Conservation (phyloP, 2,888 invertebrate species). For the Salpingus planirostris region DNA sequence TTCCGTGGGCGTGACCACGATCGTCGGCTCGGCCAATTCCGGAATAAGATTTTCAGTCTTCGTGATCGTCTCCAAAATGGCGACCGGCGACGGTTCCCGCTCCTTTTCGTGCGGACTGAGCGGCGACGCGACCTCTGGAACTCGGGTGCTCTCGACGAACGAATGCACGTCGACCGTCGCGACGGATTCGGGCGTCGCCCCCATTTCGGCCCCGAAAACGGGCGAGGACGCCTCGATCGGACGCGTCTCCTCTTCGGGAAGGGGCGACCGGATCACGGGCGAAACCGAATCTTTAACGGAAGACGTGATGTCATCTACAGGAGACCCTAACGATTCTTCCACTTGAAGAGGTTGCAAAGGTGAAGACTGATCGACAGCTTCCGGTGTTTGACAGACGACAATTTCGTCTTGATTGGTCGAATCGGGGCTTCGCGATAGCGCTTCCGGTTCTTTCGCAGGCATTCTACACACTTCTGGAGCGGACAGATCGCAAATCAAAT, state of each 20-base stretch:
- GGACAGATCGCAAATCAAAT: no score
- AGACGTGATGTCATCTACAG: constrained; percentile 34
- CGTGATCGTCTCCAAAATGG: no score
- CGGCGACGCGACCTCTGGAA: constrained; percentile 26
- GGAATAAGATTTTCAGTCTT: constrained; percentile 31
- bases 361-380: no score
- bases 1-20: constrained; percentile 29
- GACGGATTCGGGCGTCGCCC: constrained; percentile 18
- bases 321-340: constrained; percentile 12
- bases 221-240: constrained; percentile 3
- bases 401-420: constrained; percentile 1
- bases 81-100: no score
- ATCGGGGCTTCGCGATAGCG: constrained; percentile 1
- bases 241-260: constrained; percentile 7
- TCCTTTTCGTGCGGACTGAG: no score
- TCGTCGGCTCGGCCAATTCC: constrained; percentile 27
- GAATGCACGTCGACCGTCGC: constrained; percentile 25
- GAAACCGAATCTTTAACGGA: constrained; percentile 33
- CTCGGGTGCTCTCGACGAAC: constrained; percentile 24
- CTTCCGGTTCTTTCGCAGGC: constrained; percentile 4
- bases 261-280: constrained; percentile 9
- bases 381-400: constrained; percentile 16
- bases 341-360: no score
- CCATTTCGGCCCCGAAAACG: no score
- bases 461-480: no score